Percentiles rank a stretch among this genome's conserved stretches.
These are phyloP conservation scores for Paralvinella palmiformis DNA, from an alignment of 1,140 invertebrate species.

Conservation along the genomic window DNA sequence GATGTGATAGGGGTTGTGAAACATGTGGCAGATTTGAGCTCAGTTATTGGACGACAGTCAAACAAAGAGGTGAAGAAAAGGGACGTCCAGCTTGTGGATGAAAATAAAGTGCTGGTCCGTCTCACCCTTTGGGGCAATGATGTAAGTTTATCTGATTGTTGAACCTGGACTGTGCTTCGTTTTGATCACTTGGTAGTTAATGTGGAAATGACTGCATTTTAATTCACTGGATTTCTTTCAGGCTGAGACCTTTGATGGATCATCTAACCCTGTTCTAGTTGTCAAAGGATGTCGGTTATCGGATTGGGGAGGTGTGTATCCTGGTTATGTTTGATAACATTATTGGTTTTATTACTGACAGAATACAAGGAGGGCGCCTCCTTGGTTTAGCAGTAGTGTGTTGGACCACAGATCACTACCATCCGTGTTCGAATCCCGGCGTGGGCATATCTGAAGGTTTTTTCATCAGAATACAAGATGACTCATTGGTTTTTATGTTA, in stretches of 20 bases:
- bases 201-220: not conserved
- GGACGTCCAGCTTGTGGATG: constrained; percentile 82
- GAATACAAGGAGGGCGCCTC: too few relatives aligned
- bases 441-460: too few relatives aligned
- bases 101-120: constrained; percentile 68
- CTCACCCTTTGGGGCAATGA: constrained; percentile 56
- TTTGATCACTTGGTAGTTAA: not conserved
- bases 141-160: constrained; percentile 30
- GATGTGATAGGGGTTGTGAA: constrained; percentile 82
- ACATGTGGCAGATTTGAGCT: constrained; percentile 55
- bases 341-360: too few relatives aligned
- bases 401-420: too few relatives aligned
- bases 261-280: constrained; percentile 70
- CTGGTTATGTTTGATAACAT: constrained; percentile 60
- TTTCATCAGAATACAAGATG: too few relatives aligned
- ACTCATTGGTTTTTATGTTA: too few relatives aligned
- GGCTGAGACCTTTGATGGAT: constrained; percentile 77
- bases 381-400: too few relatives aligned
- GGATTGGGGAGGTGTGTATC: constrained; percentile 13
- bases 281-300: constrained; percentile 63
- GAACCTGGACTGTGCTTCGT: not conserved
- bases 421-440: too few relatives aligned
- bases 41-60: constrained; percentile 59
- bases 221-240: constrained; percentile 49
- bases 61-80: constrained; percentile 82